Conservation (phyloP, 1,140 invertebrate species). For the Aphis craccivora region DNA sequence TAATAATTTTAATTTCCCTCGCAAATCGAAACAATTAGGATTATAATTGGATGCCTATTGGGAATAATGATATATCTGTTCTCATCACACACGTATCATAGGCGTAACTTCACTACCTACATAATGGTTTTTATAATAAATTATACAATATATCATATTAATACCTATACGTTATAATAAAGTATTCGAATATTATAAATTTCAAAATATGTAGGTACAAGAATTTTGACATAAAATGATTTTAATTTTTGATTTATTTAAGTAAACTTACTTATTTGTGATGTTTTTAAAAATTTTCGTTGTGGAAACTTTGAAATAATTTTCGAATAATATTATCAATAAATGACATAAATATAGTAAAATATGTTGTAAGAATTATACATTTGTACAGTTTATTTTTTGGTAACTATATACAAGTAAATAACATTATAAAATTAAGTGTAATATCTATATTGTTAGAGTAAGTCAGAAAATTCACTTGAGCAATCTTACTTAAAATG, state of each 20-base stretch:
- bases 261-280: not conserved
- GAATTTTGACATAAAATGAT: not conserved
- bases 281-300: not conserved
- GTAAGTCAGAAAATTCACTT: too few species aligned
- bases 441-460: too few species aligned
- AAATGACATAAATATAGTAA: not conserved
- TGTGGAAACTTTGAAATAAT: not conserved
- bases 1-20: not conserved
- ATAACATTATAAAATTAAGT: not conserved
- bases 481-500: not conserved
- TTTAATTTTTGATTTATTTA: not conserved
- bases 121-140: not conserved
- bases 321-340: not conserved
- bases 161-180: not conserved
- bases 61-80: not conserved
- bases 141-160: not conserved
- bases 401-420: too few species aligned
- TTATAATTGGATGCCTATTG: not conserved
- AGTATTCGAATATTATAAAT: not conserved
- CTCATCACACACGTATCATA: not conserved
- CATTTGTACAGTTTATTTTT: not conserved
- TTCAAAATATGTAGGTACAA: not conserved
- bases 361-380: not conserved
- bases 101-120: not conserved
- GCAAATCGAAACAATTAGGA: not conserved